These are phyloP conservation scores for Nematolebias whitei DNA, from an alignment of 2,113 vertebrate genomes.

Conservation along the genomic window DNA sequence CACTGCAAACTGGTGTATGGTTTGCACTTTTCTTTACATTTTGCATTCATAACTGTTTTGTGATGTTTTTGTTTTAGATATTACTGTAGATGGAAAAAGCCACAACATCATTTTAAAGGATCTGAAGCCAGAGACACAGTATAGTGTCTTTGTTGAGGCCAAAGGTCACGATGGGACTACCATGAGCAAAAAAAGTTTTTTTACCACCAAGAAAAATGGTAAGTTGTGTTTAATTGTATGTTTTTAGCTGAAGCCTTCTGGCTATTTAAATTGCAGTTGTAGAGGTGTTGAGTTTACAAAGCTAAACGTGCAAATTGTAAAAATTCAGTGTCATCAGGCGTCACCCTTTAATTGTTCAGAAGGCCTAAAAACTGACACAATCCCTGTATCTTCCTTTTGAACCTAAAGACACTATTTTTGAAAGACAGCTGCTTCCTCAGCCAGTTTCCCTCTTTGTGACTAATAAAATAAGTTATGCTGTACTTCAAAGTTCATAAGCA, in stretches of 20 bases:
- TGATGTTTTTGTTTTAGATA: slow-evolving; percentile 70
- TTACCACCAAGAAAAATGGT: slow-evolving; percentile 83
- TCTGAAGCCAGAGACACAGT: slow-evolving; percentile 78
- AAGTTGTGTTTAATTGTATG: slow-evolving; percentile 44
- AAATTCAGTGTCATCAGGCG: too few relatives aligned
- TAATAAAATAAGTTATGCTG: not conserved
- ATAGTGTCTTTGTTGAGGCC: slow-evolving; percentile 78
- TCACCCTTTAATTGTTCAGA: too few relatives aligned
- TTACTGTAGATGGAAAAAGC: slow-evolving; percentile 67
- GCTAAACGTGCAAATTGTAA: too few relatives aligned
- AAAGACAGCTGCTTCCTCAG: not conserved
- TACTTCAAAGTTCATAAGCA: not conserved
- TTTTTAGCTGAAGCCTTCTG: not conserved
- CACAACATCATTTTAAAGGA: slow-evolving; percentile 67
- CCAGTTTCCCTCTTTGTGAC: not conserved
- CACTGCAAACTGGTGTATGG: not conserved
- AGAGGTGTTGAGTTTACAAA: too few relatives aligned
- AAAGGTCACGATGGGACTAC: slow-evolving; percentile 72
- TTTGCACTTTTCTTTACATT: not conserved
- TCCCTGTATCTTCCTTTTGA: too few relatives aligned
- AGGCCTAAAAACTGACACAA: too few relatives aligned
- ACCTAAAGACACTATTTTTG: too few relatives aligned
- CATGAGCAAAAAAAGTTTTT: slow-evolving; percentile 62
- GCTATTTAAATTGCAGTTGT: not conserved
- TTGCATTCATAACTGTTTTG: not conserved